Evolutionary conservation across 53 echinoderm and acorn worm genomes (phyloP), one percentile per base, ranked within the genome.

Genomic region (Glandiceps talaboti): DNA sequence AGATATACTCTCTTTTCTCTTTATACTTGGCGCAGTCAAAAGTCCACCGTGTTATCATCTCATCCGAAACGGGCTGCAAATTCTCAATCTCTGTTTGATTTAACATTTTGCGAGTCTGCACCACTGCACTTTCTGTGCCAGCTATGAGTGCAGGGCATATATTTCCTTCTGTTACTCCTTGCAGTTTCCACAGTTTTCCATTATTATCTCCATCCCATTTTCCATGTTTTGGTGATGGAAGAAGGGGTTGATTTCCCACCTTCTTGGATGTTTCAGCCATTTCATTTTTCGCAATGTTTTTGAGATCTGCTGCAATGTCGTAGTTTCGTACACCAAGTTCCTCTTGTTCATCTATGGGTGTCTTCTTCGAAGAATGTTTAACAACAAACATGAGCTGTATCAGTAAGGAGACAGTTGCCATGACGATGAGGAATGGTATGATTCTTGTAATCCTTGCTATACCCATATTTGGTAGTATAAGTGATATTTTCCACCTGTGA

Each of bases 11-110:
- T 32, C 91, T 28, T 1, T 81, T 83, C 25, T 28, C 74, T 31
- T 85, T 84, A 72, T 85, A 96, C 12, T 81, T 79, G 30, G 85
- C 79, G 74, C 96, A 96, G 78, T 90, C 79, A 28, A 45, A 31
- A 1, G 91, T 89, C 91, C 92, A 92, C 29, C 75, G 76, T 0
- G 73, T 79, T 14, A 95, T 90, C 27, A 76, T 82, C 10, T 85
- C 78, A 45, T 95, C 90, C 14, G 85, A 20, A 20, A 45, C 20
- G 6, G 20, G 6, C 20, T 45, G 6, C 20, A 45, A 45, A 20
- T 45, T 45, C 20, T 45, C 64, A 12, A 6, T 20, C 64, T 20
- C 6, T 20, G 64, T 12, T 20, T 20, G 6, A 20, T 45, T 45
- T 45, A 45, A 12, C 20, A 45, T 45, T 6, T 45, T 6, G 6